Evolutionary conservation across 2,113 vertebrate genomes (phyloP).

Genomic region (Syngnathoides biaculeatus): DNA sequence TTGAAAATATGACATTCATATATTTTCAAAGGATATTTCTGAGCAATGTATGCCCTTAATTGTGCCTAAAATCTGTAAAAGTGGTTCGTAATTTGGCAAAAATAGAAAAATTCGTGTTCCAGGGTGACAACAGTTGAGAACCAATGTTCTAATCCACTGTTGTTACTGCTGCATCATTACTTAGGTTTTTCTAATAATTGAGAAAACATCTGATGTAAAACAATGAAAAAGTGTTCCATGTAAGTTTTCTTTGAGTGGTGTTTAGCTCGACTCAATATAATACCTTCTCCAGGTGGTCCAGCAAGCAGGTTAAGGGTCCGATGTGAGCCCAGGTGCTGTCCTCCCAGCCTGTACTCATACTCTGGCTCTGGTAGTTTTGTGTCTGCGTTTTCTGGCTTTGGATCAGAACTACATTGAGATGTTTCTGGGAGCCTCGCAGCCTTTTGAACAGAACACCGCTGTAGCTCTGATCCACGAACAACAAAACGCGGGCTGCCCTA

Average conservation of each 20-base stretch:
- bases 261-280: background rate
- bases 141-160: background rate
- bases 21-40: too few species aligned
- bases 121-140: too few species aligned
- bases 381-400: conserved; percentile 43
- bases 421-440: conserved; percentile 71
- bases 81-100: too few species aligned
- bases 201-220: background rate
- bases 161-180: background rate
- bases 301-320: conserved; percentile 62
- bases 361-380: conserved; percentile 39
- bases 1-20: too few species aligned
- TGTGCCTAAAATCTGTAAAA: too few species aligned
- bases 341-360: conserved; percentile 21
- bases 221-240: background rate
- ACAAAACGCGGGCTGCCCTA: conserved; percentile 69
- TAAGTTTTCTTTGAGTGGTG: background rate
- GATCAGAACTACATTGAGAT: conserved; percentile 74
- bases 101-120: too few species aligned
- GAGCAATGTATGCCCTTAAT: too few species aligned
- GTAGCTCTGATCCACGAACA: conserved; percentile 81
- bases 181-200: background rate
- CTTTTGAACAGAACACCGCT: conserved; percentile 70
- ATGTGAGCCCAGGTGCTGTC: conserved; percentile 64
- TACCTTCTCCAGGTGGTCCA: conserved; percentile 72